A percentile compares a stretch with the other conserved stretches of the same genome.
phyloP scores from a whole-genome alignment of 2,888 invertebrate genomes.

The Hydroisotoma schaefferi region DNA sequence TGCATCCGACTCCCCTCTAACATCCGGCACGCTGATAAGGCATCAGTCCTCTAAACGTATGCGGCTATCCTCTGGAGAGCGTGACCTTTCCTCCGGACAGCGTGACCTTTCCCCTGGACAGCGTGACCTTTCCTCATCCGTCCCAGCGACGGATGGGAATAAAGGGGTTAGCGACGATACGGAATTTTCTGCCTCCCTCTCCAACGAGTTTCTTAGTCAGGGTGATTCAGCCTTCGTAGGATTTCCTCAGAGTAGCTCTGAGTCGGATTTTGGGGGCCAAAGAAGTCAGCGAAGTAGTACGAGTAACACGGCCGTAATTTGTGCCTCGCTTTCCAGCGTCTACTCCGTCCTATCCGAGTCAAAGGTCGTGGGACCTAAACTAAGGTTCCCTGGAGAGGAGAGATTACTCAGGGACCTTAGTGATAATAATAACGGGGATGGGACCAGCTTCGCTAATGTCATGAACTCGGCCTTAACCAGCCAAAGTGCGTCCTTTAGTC shows the following conservation, averaged over 20 bases:
- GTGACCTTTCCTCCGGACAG: no score
- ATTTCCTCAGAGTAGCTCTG: neutral
- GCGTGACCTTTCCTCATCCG: neutral
- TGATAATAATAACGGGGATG: constrained; percentile 9
- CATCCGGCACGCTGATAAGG: no score
- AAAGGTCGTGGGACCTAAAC: constrained; percentile 32
- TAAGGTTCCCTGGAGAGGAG: constrained; percentile 44
- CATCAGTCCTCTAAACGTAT: no score
- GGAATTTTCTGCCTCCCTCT: constrained; percentile 32
- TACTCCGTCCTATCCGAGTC: constrained; percentile 36
- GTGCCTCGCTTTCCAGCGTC: constrained; percentile 44
- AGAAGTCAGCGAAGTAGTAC: constrained; percentile 16
- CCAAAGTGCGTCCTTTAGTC: constrained; percentile 39
- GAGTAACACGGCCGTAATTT: constrained; percentile 39
- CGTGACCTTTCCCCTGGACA: neutral
- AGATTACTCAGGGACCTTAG: constrained; percentile 33
- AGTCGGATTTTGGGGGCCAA: constrained; percentile 5
- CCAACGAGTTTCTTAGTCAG: constrained; percentile 31
- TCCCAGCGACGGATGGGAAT: neutral
- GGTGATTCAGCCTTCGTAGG: neutral
- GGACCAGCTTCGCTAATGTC: constrained; percentile 28
- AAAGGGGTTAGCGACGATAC: neutral
- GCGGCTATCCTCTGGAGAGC: no score
- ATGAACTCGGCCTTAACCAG: constrained; percentile 46
- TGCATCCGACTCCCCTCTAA: neutral